Evolutionary conservation across 2,113 vertebrate species (phyloP).

Genomic region (Phocoena phocoena): DNA sequence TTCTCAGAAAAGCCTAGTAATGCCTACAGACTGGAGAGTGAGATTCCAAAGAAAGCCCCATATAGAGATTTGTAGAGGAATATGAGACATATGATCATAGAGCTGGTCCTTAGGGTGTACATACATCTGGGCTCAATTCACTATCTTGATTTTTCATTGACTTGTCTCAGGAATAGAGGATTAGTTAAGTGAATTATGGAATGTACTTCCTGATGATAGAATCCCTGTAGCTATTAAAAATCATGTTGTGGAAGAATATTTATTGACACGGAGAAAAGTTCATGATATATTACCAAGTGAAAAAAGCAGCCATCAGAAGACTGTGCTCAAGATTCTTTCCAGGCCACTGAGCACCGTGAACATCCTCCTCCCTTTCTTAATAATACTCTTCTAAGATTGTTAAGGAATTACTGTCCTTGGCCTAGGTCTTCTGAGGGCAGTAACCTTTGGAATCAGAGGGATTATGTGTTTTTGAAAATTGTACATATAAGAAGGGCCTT

Average conservation of each 20-base stretch:
- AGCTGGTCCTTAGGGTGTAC: neutral
- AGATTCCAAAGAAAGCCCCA: neutral
- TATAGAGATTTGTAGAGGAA: conserved; percentile 7
- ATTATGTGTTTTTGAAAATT: neutral
- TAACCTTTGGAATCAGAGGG: conserved; percentile 26
- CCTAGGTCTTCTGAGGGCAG: neutral
- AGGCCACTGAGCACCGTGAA: neutral
- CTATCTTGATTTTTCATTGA: conserved; percentile 27
- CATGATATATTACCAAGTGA: neutral
- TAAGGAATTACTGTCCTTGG: neutral
- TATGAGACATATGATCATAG: neutral
- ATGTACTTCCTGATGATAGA: neutral
- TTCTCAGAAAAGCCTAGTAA: neutral
- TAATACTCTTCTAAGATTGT: neutral
- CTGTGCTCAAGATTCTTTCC: neutral
- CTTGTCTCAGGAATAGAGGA: neutral
- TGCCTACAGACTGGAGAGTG: neutral
- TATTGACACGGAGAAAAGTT: conserved; percentile 41
- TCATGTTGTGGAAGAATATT: conserved; percentile 14
- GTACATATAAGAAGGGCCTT: neutral
- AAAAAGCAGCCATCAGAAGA: neutral
- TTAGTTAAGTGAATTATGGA: conserved; percentile 57
- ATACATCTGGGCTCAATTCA: neutral
- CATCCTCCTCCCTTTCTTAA: neutral
- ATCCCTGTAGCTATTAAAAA: conserved; percentile 47